Percentiles rank a stretch among this genome's conserved stretches.
These are phyloP conservation scores for Apogon hyalosoma DNA, from an alignment of 2,797 vertebrate species.

Conservation along the genomic window DNA sequence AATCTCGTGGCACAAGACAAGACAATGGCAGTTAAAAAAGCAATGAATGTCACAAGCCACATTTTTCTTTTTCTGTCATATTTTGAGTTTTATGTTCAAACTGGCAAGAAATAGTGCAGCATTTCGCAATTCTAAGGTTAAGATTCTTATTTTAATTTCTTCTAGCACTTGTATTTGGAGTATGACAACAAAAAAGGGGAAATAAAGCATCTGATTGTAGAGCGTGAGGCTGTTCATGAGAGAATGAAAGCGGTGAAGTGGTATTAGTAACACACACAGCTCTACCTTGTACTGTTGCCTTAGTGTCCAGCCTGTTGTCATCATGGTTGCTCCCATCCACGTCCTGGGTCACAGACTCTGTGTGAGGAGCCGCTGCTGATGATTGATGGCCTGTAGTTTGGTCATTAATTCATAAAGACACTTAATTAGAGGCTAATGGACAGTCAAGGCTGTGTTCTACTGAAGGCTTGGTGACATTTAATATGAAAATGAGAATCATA, in stretches of 20 bases:
- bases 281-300: conserved; percentile 95
- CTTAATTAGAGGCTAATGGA: conserved; percentile 75
- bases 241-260: conserved; percentile 58
- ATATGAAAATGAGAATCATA: conserved; percentile 60
- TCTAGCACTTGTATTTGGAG: conserved; percentile 16
- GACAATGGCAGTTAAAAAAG: too few relatives aligned
- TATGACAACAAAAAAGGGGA: not conserved
- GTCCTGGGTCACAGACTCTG: conserved; percentile 95
- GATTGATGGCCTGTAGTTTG: conserved; percentile 84
- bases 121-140: not conserved
- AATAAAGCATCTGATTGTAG: not conserved
- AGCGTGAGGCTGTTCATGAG: not conserved
- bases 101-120: too few relatives aligned
- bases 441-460: conserved; percentile 50
- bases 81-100: not conserved
- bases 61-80: too few relatives aligned
- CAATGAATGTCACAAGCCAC: too few relatives aligned
- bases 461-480: conserved; percentile 66
- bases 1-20: too few relatives aligned
- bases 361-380: conserved; percentile 86
- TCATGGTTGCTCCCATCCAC: conserved; percentile 87
- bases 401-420: conserved; percentile 78
- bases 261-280: conserved; percentile 84
- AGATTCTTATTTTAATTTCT: conserved; percentile 24
- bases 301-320: conserved; percentile 84